These are phyloP conservation scores for Slavum lentiscoides DNA, from an alignment of 2,888 invertebrate species.

Conservation along the genomic window DNA sequence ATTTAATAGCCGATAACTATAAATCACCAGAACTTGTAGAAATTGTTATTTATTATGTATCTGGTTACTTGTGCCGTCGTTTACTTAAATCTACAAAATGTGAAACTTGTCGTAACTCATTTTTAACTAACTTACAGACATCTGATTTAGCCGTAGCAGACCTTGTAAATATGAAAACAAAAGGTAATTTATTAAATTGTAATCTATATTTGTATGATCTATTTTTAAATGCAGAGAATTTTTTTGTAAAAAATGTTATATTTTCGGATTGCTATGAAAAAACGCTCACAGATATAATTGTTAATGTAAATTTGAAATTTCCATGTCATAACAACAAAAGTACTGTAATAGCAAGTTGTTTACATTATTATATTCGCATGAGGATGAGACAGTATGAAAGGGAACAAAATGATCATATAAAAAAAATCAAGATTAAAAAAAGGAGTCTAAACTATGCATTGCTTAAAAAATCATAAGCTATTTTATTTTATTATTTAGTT, in stretches of 20 bases:
- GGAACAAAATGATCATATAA: background rate
- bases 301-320: background rate
- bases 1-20: background rate
- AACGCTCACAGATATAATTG: too few species aligned
- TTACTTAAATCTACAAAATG: too few species aligned
- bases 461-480: background rate
- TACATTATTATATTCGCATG: slow-evolving; percentile 9
- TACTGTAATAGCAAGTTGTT: too few species aligned
- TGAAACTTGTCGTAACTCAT: too few species aligned
- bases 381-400: slow-evolving; percentile 8
- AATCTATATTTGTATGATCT: background rate
- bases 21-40: background rate
- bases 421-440: background rate
- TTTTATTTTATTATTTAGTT: background rate
- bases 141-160: too few species aligned
- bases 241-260: too few species aligned
- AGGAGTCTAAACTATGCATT: background rate
- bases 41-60: slow-evolving; percentile 4
- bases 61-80: background rate
- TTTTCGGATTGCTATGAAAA: too few species aligned
- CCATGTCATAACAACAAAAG: background rate
- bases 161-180: too few species aligned
- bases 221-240: background rate
- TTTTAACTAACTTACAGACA: too few species aligned
- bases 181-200: too few species aligned